Base-by-base conservation (phyloP, 1,140 invertebrate genomes). In the Dolichoris vasculosae region DNA sequence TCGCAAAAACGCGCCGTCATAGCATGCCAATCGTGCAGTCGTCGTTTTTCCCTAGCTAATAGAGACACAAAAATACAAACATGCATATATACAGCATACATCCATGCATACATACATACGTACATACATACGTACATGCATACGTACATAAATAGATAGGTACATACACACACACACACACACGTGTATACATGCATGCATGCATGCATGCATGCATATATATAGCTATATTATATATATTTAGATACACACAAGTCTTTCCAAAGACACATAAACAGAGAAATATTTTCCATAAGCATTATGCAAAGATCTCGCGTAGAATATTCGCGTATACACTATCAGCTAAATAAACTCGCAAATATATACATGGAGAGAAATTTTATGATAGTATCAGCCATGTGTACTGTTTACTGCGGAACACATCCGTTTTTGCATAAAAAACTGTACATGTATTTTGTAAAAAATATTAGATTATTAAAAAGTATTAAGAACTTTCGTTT, bases 1-100 rank as follows among this genome's bases (percentile, higher is more conserved):
- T 85, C 84, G 67, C 78, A 80, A 85, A 85, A 85, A 13, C 51
- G 67, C 78, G 46, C 26, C 48, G 83, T 79, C 76, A 84, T 46
- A 78, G 55, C 15, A 30, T 30, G 71, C 40, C 69, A 73, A 73
- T 73, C 20, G 69, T 26, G 82, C n/a, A 13, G 11, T 23, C 32
- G 13, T 64, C 40, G 1, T n/a, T 83, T 38, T 40, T 20, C 40
- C 23, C 23, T 9, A 38, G 69, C 69, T 71, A 71, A 71, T 71
- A 71, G 69, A 71, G 64, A 67, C 38, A 40, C 69, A 40, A 40
- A 40, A 35, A 40, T 23, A 26, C 13, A 9, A n/a, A n/a, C n/a
- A n/a, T n/a, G n/a, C n/a, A n/a, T n/a, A n/a, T n/a, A n/a, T n/a
- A n/a, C n/a, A n/a, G n/a, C n/a, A n/a, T n/a, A n/a, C n/a, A n/a